Conservation (phyloP, 2,113 vertebrate genomes). For the Rutilus rutilus region DNA sequence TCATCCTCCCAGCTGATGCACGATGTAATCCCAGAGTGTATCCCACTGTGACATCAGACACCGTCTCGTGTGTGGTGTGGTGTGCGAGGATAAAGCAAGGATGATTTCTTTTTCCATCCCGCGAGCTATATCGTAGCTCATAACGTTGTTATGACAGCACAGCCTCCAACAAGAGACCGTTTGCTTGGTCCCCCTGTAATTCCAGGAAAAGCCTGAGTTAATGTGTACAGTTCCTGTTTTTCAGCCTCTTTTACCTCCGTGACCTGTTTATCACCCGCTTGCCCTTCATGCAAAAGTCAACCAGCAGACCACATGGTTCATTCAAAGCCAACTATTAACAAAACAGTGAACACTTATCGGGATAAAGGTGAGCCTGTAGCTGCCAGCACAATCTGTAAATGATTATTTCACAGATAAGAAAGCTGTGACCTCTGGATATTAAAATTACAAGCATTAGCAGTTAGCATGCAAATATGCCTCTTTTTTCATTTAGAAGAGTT, state of each 20-base stretch:
- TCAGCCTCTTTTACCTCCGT: neutral
- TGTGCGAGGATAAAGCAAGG: slow-evolving; percentile 1
- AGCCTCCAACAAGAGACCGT: slow-evolving; percentile 15
- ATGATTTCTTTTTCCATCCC: slow-evolving; percentile 28
- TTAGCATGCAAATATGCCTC: neutral
- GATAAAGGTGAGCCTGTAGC: slow-evolving; percentile 38
- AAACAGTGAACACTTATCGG: slow-evolving; percentile 16
- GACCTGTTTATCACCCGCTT: slow-evolving; percentile 40
- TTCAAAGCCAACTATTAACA: slow-evolving; percentile 52
- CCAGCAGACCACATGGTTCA: neutral
- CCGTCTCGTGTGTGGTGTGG: slow-evolving; percentile 32
- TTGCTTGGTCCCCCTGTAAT: slow-evolving; percentile 19
- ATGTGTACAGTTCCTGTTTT: slow-evolving; percentile 40
- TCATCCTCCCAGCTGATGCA: slow-evolving; percentile 27
- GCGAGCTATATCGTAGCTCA: neutral
- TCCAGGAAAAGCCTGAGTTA: slow-evolving; percentile 39
- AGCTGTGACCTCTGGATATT: slow-evolving; percentile 41
- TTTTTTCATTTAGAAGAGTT: neutral
- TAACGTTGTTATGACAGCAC: slow-evolving; percentile 24
- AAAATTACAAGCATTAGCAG: slow-evolving; percentile 9
- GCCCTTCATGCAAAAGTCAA: slow-evolving; percentile 52
- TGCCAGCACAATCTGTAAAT: slow-evolving; percentile 49
- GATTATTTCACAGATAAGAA: slow-evolving; percentile 53
- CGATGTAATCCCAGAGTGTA: slow-evolving; percentile 52
- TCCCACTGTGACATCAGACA: slow-evolving; percentile 42